Evolutionary conservation across 2,113 vertebrate genomes (phyloP), one percentile per base, ranked within the genome.

Genomic region (Thermophis baileyi): DNA sequence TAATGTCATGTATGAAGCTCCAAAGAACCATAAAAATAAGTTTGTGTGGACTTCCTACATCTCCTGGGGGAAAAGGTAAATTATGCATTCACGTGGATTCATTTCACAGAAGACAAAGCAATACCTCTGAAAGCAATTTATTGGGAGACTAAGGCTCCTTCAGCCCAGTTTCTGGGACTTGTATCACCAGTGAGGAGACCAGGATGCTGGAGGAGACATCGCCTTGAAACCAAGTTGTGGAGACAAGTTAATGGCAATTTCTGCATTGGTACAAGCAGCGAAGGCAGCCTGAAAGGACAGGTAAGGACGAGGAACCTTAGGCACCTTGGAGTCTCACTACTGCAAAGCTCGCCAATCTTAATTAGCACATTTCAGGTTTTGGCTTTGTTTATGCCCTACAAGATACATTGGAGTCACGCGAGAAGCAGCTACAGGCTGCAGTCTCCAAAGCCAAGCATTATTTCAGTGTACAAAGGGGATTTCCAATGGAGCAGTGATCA

Each of bases 351-450:
- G 0, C 0, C 90, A 92, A 92, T 53, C 87, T 74, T 89, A 69
- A 11, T 86, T 89, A 85, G 91, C 0, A 0, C 0, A 0, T 87
- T 85, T 94, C 93, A 93, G 20, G 53, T 87, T 40, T 50, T 14
- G 95, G 74, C 10, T 89, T 93, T 93, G 74, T 69, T 95, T 94
- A 91, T 86, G 53, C 92, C 94, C 35, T 57, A 93, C 0, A 49
- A 89, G 0, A 87, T 92, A 60, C 93, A 63, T 24, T 88, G 63
- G 0, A 1, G 93, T 89, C 85, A 93, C 0, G 0, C 24, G 55
- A 92, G 53, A 0, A 0, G 87, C 16, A 44, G 89, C 93, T 95
- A 88, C 46, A 95, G 93, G 93, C 16, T 9, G 92, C 95, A 95
- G 74, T 47, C 49, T 60, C 11, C 0, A 0, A 44, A 47, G 51